A percentile compares a stretch with the other conserved stretches of the same genome.
Conservation (phyloP, 2,797 vertebrate species). For the Masticophis lateralis region DNA sequence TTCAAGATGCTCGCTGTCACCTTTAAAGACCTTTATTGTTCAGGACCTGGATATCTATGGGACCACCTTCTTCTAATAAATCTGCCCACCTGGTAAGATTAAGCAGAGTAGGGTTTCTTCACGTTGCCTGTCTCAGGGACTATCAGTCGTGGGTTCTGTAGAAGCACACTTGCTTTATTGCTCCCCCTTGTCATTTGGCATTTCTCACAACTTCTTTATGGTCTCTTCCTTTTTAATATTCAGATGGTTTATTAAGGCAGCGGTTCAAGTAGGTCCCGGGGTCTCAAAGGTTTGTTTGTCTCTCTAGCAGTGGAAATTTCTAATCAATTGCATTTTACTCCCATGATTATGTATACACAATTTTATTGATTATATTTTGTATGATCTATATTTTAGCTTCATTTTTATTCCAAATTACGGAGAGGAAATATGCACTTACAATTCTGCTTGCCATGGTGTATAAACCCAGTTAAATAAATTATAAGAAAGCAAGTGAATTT, state of each 20-base stretch:
- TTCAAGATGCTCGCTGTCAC: not conserved
- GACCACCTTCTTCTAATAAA: not conserved
- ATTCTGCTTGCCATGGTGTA: not conserved
- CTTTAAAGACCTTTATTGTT: not conserved
- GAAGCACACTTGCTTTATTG: not conserved
- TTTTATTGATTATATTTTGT: not conserved
- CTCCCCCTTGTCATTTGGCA: not conserved
- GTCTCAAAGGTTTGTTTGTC: not conserved
- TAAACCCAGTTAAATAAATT: not conserved
- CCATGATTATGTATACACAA: not conserved
- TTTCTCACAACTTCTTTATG: not conserved
- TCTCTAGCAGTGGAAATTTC: not conserved
- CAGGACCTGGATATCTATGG: not conserved
- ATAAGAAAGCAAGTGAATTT: not conserved
- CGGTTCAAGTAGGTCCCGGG: not conserved
- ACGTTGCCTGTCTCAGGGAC: not conserved
- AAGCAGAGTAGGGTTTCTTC: not conserved
- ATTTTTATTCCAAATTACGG: not conserved
- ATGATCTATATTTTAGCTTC: not conserved
- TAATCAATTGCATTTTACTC: not conserved
- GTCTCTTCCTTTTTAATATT: not conserved
- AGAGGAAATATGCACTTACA: not conserved
- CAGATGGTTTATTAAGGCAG: not conserved
- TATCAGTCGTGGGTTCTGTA: not conserved
- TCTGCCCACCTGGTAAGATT: not conserved